phyloP scores from a whole-genome alignment of 2,113 vertebrate genomes.

The Oxyura jamaicensis region DNA sequence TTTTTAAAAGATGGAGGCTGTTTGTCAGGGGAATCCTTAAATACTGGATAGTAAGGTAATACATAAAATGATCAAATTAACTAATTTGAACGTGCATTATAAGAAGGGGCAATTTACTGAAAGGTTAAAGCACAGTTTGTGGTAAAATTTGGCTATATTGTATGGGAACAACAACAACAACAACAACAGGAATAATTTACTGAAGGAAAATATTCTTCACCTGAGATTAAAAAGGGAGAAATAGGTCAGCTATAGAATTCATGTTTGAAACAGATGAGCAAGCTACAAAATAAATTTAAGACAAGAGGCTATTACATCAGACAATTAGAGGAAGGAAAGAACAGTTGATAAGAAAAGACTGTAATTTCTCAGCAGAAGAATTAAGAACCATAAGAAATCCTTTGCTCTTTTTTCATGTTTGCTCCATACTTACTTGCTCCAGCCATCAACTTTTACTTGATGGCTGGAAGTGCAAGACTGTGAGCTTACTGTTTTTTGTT shows the following conservation, averaged over 20 bases:
- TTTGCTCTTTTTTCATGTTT: neutral
- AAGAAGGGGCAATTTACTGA: neutral
- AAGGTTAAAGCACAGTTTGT: neutral
- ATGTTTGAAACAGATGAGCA: conserved; percentile 25
- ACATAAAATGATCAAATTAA: neutral
- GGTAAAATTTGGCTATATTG: neutral
- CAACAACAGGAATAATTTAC: neutral
- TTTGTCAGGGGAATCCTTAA: neutral
- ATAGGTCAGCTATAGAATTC: conserved; percentile 20
- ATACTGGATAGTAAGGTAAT: neutral
- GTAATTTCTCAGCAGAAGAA: neutral
- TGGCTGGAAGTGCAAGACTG: neutral
- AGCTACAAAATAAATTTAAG: conserved; percentile 16
- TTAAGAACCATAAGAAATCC: neutral
- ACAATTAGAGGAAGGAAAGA: conserved; percentile 32
- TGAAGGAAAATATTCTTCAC: neutral
- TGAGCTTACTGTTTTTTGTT: neutral
- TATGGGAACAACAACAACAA: neutral
- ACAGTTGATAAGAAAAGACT: neutral
- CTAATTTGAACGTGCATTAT: neutral
- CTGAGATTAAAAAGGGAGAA: conserved; percentile 2
- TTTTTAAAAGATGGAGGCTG: neutral
- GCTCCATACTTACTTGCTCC: neutral
- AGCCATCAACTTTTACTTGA: neutral
- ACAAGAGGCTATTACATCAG: neutral